Evolutionary conservation across 2,797 vertebrate genomes (phyloP), one percentile per base, ranked within the genome.

Genomic region (Yasuhikotakia modesta): DNA sequence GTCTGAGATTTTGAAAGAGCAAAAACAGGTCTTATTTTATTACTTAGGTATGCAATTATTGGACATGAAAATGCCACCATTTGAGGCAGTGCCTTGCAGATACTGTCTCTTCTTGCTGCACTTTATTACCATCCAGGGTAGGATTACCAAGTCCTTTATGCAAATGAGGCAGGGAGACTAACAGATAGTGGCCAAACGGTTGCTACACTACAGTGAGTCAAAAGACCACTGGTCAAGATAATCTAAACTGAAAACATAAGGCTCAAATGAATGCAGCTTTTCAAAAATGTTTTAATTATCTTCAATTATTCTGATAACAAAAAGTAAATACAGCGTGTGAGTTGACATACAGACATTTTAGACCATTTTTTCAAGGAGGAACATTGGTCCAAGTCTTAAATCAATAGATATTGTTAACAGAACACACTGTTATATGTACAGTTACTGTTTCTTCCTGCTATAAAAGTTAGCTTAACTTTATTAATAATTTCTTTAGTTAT

Each of bases 1-100:
- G 89, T 91, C 93, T 94, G 85, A 66, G 67, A 63, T 63, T 53
- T 67, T 39, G 57, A 68, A 58, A 55, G n/a, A 69, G 58, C 2
- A 48, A 27, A n/a, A 72, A 65, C 14, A 39, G 65, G 6, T 8
- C 48, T 80, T n/a, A 52, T 32, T 55, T 32, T 19, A 17, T 22
- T 13, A 22, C 12, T 5, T 58, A 5, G 55, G 11, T 24, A 14
- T 58, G 39, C 2, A 24, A 27, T 30, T 60, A 63, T 35, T 35
- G 30, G 8, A 10, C 0, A 35, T 35, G 4, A 19, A 17, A 50
- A 12, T 12, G 6, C 48, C 58, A 32, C 6, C 13, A 53, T 53
- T 30, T 10, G 27, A 32, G 58, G 27, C 13, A 66, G 48, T 16
- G 35, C 11, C 17, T n/a, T 24, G 21, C 17, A 32, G 17, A 32